phyloP scores from a whole-genome alignment of 2,888 invertebrate genomes.

The Drosophila barbarae region DNA sequence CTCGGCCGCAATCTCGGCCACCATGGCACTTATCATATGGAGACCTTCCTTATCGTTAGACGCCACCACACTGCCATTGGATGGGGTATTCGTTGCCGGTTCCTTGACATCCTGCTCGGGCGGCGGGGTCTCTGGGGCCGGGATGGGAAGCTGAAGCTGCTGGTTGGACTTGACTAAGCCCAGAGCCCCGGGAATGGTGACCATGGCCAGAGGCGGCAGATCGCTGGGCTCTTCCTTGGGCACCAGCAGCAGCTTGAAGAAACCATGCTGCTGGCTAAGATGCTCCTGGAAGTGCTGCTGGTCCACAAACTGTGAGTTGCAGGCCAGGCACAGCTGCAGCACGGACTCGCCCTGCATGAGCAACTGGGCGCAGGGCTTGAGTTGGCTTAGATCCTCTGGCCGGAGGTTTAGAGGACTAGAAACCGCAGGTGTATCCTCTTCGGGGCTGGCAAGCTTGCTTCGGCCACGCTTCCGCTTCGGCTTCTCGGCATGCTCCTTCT shows the following conservation, averaged over 20 bases:
- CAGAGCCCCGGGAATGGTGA: conserved; percentile 47
- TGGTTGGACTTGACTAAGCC: conserved; percentile 7
- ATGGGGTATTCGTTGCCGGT: background rate
- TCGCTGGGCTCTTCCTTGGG: conserved; percentile 53
- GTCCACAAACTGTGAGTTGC: conserved; percentile 67
- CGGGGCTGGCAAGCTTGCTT: conserved; percentile 42
- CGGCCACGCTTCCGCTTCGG: conserved; percentile 35
- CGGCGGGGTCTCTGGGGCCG: conserved; percentile 66
- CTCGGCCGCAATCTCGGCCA: conserved; percentile 56
- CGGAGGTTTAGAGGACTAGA: conserved; percentile 26
- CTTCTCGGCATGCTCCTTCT: conserved; percentile 22
- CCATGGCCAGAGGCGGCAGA: conserved; percentile 45
- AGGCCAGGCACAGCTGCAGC: conserved; percentile 65
- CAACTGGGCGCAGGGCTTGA: conserved; percentile 75
- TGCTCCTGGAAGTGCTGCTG: conserved; percentile 67
- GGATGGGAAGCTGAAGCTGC: conserved; percentile 47
- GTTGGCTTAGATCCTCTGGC: conserved; percentile 26
- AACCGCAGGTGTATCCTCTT: background rate
- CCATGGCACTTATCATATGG: conserved; percentile 55
- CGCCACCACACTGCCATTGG: conserved; percentile 32
- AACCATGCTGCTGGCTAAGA: conserved; percentile 67
- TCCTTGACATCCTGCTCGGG: conserved; percentile 57
- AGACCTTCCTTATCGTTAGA: conserved; percentile 48
- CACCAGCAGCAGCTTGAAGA: conserved; percentile 56
- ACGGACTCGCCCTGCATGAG: conserved; percentile 62